Conservation (phyloP, 2,113 vertebrate genomes). For the Kryptolebias marmoratus region DNA sequence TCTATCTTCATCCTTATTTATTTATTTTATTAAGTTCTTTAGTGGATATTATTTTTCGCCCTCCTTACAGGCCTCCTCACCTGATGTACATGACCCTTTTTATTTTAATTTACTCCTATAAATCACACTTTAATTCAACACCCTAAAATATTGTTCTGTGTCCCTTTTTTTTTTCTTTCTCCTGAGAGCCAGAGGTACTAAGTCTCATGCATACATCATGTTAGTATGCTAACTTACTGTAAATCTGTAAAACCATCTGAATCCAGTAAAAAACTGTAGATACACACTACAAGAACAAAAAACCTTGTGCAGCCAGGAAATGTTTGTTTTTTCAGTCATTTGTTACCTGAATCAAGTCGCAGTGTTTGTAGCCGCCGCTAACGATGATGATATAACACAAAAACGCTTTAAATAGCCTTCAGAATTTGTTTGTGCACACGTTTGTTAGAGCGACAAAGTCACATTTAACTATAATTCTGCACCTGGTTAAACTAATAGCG, state of each 20-base stretch:
- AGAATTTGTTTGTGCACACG: not conserved
- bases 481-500: no score
- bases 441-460: no score
- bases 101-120: slow-evolving; percentile 5
- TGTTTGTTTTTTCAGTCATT: slow-evolving; percentile 24
- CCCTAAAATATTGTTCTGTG: slow-evolving; percentile 29
- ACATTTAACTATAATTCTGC: not conserved
- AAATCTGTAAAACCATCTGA: slow-evolving; percentile 4
- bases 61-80: slow-evolving; percentile 40
- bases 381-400: no score
- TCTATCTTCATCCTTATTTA: slow-evolving; percentile 32
- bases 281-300: not conserved
- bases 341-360: not conserved
- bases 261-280: not conserved
- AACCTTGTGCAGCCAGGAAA: slow-evolving; percentile 24
- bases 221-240: slow-evolving; percentile 8
- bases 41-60: slow-evolving; percentile 36
- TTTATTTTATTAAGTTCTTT: slow-evolving; percentile 17
- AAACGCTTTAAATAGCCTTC: not conserved
- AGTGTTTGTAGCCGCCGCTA: no score
- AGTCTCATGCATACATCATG: slow-evolving; percentile 5
- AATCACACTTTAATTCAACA: slow-evolving; percentile 6
- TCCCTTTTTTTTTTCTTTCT: not conserved
- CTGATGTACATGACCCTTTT: slow-evolving; percentile 34
- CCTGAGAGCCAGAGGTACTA: slow-evolving; percentile 27